These are phyloP conservation scores for Eueides isabella DNA, from an alignment of 1,140 invertebrate genomes.

Conservation along the genomic window DNA sequence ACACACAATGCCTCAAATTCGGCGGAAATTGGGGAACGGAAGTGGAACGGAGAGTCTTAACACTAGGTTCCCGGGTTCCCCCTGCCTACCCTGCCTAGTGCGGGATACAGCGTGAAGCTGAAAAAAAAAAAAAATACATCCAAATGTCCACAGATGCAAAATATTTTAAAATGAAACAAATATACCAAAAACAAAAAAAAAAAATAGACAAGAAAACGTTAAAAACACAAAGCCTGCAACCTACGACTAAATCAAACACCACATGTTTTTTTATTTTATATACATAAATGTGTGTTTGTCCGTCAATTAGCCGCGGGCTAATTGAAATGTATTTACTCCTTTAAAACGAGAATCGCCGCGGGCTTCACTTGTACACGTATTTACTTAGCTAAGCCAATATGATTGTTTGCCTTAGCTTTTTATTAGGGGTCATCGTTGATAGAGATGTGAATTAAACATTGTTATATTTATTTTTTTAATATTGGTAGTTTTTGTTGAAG, in stretches of 20 bases:
- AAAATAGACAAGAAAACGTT: background rate
- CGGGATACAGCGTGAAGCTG: no score
- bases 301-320: slow-evolving; percentile 59
- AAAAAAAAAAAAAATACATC: no score
- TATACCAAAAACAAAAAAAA: background rate
- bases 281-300: slow-evolving; percentile 9
- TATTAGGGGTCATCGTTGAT: slow-evolving; percentile 3
- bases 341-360: slow-evolving; percentile 48
- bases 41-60: no score
- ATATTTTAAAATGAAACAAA: no score
- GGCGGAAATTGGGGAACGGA: no score
- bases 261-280: slow-evolving; percentile 44
- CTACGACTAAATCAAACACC: slow-evolving; percentile 39
- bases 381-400: slow-evolving; percentile 43
- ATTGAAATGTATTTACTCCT: slow-evolving; percentile 53
- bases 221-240: background rate
- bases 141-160: no score
- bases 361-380: slow-evolving; percentile 29
- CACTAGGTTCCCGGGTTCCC: no score
- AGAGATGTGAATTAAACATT: background rate
- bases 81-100: no score
- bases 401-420: background rate
- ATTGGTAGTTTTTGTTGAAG: background rate
- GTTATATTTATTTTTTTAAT: background rate
- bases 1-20: no score